phyloP scores from a whole-genome alignment of 2,888 invertebrate genomes.

The Hydraecia micacea region DNA sequence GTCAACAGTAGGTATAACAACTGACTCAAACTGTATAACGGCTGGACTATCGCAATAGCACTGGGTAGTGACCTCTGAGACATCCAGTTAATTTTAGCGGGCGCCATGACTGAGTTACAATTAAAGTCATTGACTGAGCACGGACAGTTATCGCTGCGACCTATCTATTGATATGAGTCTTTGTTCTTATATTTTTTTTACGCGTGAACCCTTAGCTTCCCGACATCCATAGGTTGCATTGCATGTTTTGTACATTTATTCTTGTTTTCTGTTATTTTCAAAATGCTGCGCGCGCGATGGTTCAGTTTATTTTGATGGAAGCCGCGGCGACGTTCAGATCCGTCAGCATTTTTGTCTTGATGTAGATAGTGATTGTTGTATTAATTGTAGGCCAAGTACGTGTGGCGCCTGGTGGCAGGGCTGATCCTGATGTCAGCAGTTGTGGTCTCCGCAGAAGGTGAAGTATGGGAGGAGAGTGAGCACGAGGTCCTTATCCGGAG shows the following conservation, averaged over 20 bases:
- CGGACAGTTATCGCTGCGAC: conserved; percentile 43
- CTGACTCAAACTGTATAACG: conserved; percentile 38
- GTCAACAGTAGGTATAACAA: conserved; percentile 50
- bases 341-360: not conserved
- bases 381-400: conserved; percentile 76
- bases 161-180: conserved; percentile 37
- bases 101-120: conserved; percentile 71
- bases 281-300: conserved; percentile 51
- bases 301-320: conserved; percentile 16
- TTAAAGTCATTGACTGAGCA: conserved; percentile 79
- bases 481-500: conserved; percentile 95
- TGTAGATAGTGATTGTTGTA: conserved; percentile 16
- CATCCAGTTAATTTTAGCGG: conserved; percentile 80
- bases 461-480: conserved; percentile 95
- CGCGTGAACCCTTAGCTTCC: conserved; percentile 14
- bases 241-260: conserved; percentile 27
- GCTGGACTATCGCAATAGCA: conserved; percentile 61
- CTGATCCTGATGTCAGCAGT: conserved; percentile 88
- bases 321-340: conserved; percentile 35
- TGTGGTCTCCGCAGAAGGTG: conserved; percentile 91
- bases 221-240: not conserved
- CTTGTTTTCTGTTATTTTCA: conserved; percentile 8
- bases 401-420: conserved; percentile 86
- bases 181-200: conserved; percentile 52
- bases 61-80: conserved; percentile 72